Evolutionary conservation across 2,888 invertebrate genomes (phyloP).

Genomic region (Scotopteryx bipunctaria): DNA sequence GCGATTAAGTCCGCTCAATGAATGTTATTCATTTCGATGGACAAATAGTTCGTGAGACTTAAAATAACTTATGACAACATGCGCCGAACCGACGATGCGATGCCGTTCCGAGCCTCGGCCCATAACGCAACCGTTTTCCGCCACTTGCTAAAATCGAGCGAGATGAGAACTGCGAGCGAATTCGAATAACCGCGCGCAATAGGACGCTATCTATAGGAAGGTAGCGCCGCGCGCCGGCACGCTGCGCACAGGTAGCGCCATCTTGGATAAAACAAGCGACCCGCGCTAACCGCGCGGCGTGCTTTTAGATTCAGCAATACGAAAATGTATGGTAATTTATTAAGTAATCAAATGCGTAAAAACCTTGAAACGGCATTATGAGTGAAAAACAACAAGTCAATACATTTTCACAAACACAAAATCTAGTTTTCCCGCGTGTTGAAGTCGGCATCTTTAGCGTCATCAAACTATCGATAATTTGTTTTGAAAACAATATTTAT

Average conservation of each 20-base stretch:
- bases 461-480: constrained; percentile 48
- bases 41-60: constrained; percentile 50
- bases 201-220: constrained; percentile 57
- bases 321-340: not conserved
- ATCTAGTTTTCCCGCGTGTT: constrained; percentile 69
- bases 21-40: constrained; percentile 64
- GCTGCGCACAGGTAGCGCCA: constrained; percentile 77
- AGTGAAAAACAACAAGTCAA: constrained; percentile 31
- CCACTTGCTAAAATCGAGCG: constrained; percentile 72
- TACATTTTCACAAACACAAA: not conserved
- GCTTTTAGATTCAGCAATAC: constrained; percentile 49
- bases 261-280: constrained; percentile 63
- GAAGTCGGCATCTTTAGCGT: constrained; percentile 56
- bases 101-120: constrained; percentile 52
- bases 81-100: constrained; percentile 31
- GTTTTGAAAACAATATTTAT: constrained; percentile 38
- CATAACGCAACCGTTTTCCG: constrained; percentile 71
- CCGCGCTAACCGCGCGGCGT: constrained; percentile 56
- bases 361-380: constrained; percentile 28
- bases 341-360: not conserved
- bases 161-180: constrained; percentile 43
- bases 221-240: constrained; percentile 69
- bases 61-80: constrained; percentile 81
- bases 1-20: constrained; percentile 55
- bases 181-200: constrained; percentile 72